A percentile compares a stretch with the other conserved stretches of the same genome.
Evolutionary conservation across 2,113 vertebrate species (phyloP).

Genomic region (Odontophorus gujanensis): DNA sequence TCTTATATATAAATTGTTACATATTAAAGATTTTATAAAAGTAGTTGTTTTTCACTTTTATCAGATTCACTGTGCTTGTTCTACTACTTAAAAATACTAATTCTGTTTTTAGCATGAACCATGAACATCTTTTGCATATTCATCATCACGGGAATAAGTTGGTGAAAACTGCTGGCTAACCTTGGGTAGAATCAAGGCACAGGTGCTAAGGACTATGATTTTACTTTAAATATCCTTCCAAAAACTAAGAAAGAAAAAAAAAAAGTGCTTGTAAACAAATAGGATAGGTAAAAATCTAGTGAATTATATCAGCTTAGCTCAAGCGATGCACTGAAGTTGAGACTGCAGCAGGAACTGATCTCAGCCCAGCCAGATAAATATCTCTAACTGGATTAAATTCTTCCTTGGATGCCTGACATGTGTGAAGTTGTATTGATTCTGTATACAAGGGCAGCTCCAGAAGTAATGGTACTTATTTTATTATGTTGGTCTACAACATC

Average conservation of each 20-base stretch:
- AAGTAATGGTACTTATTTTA: background rate
- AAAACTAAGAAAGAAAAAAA: background rate
- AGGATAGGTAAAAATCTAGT: background rate
- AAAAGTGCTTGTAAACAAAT: background rate
- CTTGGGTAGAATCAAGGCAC: background rate
- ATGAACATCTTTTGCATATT: background rate
- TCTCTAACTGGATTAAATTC: background rate
- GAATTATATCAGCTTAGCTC: background rate
- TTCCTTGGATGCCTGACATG: background rate
- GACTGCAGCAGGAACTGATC: background rate
- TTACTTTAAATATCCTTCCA: background rate
- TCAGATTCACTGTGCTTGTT: background rate
- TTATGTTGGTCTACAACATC: background rate
- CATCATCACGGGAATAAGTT: background rate
- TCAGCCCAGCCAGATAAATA: background rate
- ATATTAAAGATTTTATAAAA: background rate
- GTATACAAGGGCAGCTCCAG: background rate
- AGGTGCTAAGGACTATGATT: background rate
- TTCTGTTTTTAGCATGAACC: background rate
- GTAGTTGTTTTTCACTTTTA: background rate
- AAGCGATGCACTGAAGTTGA: background rate
- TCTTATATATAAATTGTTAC: background rate
- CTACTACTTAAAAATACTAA: background rate
- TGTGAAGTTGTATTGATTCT: background rate
- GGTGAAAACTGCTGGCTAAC: background rate